Conservation (phyloP, 1,140 invertebrate species). For the Leptoteleia sp. region DNA sequence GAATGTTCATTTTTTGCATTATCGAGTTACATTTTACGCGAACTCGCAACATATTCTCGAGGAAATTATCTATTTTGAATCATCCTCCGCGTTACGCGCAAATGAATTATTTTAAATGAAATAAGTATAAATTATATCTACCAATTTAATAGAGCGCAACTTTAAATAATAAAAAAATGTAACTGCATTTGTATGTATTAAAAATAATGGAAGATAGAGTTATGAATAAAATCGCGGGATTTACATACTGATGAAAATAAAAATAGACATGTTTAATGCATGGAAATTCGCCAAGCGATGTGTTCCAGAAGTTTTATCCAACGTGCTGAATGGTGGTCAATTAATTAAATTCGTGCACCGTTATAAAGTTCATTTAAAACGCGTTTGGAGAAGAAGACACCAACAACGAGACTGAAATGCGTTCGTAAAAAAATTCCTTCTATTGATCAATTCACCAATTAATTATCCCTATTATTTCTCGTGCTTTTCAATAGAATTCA, state of each 20-base stretch:
- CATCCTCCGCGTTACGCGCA: too few species aligned
- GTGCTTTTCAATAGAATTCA: conserved; percentile 4
- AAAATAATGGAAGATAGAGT: neutral
- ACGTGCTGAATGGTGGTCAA: conserved; percentile 31
- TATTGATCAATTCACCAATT: conserved; percentile 36
- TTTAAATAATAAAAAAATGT: too few species aligned
- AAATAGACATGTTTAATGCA: conserved; percentile 65
- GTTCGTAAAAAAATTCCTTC: conserved; percentile 10
- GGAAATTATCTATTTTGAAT: too few species aligned
- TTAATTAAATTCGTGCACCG: conserved; percentile 51
- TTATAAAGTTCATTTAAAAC: conserved; percentile 45
- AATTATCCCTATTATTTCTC: conserved; percentile 25
- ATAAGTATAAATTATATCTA: too few species aligned
- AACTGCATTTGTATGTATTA: too few species aligned
- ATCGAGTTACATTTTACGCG: too few species aligned
- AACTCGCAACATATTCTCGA: too few species aligned
- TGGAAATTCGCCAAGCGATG: conserved; percentile 55
- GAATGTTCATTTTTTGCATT: too few species aligned
- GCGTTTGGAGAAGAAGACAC: conserved; percentile 32
- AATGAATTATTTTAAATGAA: too few species aligned
- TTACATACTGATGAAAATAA: conserved; percentile 6
- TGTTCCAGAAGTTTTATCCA: conserved; percentile 30
- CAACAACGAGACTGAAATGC: conserved; percentile 12
- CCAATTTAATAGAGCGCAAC: too few species aligned
- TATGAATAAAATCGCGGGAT: conserved; percentile 15